Evolutionary conservation across 2,113 vertebrate genomes (phyloP).

Genomic region (Tragelaphus buxtoni): DNA sequence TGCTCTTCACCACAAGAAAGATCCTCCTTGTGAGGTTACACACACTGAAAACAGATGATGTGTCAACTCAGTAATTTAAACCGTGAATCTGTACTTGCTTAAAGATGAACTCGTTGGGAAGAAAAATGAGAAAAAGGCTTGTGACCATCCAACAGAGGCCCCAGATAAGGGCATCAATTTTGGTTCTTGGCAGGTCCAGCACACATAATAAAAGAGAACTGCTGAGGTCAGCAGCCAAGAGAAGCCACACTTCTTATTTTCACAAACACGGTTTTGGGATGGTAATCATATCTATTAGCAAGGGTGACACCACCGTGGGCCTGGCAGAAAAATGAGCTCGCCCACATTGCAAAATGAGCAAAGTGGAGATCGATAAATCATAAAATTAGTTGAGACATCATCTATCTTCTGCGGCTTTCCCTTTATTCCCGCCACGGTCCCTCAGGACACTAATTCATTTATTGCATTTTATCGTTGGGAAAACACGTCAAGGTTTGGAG

Average conservation of each 20-base stretch:
- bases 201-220: conserved; percentile 69
- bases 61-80: conserved; percentile 77
- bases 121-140: conserved; percentile 77
- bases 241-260: conserved; percentile 65
- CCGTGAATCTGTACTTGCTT: conserved; percentile 74
- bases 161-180: conserved; percentile 75
- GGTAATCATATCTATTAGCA: conserved; percentile 76
- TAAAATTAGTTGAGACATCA: conserved; percentile 82
- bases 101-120: conserved; percentile 78
- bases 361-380: conserved; percentile 79
- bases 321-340: conserved; percentile 79
- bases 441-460: conserved; percentile 73
- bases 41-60: conserved; percentile 67
- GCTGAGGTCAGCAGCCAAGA: conserved; percentile 78
- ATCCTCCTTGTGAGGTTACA: conserved; percentile 47
- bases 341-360: conserved; percentile 66
- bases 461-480: conserved; percentile 70
- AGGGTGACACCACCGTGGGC: conserved; percentile 71
- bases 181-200: conserved; percentile 68
- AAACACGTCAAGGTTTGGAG: conserved; percentile 66
- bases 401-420: conserved; percentile 75
- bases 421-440: conserved; percentile 54
- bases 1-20: conserved; percentile 8
- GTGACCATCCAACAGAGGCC: conserved; percentile 70
- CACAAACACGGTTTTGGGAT: conserved; percentile 70